phyloP scores from a whole-genome alignment of 1,140 invertebrate species.

The Calliopsis andreniformis region DNA sequence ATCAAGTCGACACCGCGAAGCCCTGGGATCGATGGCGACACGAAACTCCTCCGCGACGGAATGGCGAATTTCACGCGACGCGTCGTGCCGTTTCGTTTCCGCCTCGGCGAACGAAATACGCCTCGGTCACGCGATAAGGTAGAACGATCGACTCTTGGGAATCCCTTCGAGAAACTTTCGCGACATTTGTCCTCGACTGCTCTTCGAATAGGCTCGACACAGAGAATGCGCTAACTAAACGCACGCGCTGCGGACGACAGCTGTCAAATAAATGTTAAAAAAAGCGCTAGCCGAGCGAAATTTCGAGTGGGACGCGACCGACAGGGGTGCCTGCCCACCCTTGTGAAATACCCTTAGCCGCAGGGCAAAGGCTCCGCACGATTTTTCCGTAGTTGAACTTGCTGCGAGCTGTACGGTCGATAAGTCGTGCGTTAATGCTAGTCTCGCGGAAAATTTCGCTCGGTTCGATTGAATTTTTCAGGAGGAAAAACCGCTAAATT shows the following conservation, averaged over 20 bases:
- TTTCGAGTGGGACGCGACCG: constrained; percentile 77
- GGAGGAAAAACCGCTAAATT: too few species aligned
- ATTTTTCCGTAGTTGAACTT: constrained; percentile 74
- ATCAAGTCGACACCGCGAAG: neutral
- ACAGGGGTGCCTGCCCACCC: constrained; percentile 69
- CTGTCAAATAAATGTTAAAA: constrained; percentile 81
- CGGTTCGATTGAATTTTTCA: too few species aligned
- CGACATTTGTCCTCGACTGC: constrained; percentile 31
- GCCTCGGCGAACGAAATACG: neutral
- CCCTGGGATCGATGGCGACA: neutral
- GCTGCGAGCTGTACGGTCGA: constrained; percentile 64
- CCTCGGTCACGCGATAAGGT: neutral
- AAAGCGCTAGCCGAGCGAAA: constrained; percentile 79
- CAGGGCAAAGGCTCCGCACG: constrained; percentile 64
- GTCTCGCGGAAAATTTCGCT: too few species aligned
- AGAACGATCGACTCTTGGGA: too few species aligned
- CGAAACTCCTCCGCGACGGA: neutral
- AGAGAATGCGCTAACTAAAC: constrained; percentile 61
- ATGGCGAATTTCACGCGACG: neutral
- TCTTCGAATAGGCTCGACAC: constrained; percentile 27
- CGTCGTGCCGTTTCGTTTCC: neutral
- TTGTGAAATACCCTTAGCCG: constrained; percentile 66
- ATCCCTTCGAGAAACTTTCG: too few species aligned
- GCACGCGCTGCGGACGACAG: constrained; percentile 78
- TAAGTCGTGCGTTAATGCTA: too few species aligned